Evolutionary conservation across 2,113 vertebrate species (phyloP).

Genomic region (Cervus canadensis): DNA sequence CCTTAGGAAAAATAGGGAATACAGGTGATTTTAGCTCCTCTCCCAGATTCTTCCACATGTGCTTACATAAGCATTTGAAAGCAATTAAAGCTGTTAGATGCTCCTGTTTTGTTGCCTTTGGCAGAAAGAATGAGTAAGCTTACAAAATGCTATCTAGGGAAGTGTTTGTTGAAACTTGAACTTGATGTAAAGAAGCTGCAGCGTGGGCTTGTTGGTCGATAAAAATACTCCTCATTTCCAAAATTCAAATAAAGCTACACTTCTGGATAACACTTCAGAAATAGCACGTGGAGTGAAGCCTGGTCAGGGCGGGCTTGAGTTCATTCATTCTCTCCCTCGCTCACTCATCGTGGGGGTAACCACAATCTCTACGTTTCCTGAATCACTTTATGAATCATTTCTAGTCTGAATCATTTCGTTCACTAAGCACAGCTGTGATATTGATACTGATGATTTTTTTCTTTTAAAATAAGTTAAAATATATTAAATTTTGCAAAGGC

Average conservation of each 20-base stretch:
- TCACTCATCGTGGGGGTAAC: not conserved
- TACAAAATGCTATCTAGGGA: not conserved
- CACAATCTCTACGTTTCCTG: not conserved
- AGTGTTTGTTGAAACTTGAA: constrained; percentile 21
- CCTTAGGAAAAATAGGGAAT: not conserved
- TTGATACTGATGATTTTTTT: not conserved
- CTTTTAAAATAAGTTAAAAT: constrained; percentile 70
- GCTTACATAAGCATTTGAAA: constrained; percentile 17
- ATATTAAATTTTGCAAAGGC: constrained; percentile 69
- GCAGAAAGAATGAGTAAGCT: constrained; percentile 31
- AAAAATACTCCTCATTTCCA: constrained; percentile 41
- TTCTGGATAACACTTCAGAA: not conserved
- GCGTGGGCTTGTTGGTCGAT: not conserved
- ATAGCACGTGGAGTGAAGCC: not conserved
- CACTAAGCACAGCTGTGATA: not conserved
- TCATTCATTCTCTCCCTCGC: not conserved
- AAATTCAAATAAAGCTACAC: not conserved
- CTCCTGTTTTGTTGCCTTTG: not conserved
- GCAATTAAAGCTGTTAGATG: constrained; percentile 2
- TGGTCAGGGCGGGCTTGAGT: not conserved
- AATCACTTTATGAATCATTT: not conserved
- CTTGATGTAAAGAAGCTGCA: not conserved
- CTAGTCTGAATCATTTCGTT: not conserved
- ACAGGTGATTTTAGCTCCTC: not conserved
- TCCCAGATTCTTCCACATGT: not conserved